Percentiles rank a stretch among this genome's conserved stretches.
phyloP scores from a whole-genome alignment of 2,888 invertebrate species.

The Zelleria hepariella region DNA sequence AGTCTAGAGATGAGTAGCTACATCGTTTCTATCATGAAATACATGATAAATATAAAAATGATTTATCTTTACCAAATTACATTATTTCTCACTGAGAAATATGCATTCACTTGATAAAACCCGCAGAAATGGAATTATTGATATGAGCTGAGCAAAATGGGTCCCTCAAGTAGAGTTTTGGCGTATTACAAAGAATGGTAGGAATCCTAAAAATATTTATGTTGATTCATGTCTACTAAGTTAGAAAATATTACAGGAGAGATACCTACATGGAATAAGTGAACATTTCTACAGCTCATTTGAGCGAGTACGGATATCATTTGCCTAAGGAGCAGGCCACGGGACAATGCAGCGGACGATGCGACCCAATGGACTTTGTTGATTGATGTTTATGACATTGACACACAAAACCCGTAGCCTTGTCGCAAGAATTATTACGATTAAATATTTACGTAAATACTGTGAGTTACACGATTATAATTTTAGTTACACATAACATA shows the following conservation, averaged over 20 bases:
- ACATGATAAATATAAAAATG: neutral
- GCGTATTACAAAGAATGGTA: neutral
- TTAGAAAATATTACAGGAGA: neutral
- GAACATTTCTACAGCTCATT: neutral
- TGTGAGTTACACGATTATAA: neutral
- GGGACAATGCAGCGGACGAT: neutral
- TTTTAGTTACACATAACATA: slow-evolving; percentile 5
- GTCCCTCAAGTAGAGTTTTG: neutral
- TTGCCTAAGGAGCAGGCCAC: neutral
- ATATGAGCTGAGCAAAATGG: neutral
- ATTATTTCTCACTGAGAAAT: neutral
- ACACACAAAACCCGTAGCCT: neutral
- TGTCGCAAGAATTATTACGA: neutral
- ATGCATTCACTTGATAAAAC: neutral
- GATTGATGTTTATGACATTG: neutral
- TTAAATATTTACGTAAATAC: neutral
- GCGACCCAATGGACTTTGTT: neutral
- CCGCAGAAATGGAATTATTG: neutral
- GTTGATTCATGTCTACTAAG: neutral
- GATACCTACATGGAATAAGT: neutral
- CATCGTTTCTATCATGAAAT: neutral
- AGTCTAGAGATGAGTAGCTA: neutral
- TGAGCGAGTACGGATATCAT: neutral
- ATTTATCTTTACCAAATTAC: neutral
- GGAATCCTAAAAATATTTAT: neutral